Percentiles rank a stretch among this genome's conserved stretches.
Conservation (phyloP, 2,888 invertebrate species). For the Eupeodes latifasciatus region DNA sequence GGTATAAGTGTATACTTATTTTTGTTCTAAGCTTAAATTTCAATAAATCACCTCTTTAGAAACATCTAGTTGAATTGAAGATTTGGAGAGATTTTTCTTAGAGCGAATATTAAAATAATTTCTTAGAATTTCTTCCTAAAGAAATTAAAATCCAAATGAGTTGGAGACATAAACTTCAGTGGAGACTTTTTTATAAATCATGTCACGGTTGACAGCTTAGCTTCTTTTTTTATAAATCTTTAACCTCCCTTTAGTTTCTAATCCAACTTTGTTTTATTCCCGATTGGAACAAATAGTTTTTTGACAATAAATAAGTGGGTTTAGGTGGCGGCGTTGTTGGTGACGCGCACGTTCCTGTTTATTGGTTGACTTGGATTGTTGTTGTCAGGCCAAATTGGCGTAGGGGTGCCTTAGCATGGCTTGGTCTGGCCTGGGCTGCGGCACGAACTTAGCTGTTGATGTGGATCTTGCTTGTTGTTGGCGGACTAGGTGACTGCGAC, state of each 20-base stretch:
- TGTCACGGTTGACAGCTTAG: no score
- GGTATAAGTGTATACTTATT: no score
- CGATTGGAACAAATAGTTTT: slow-evolving; percentile 55
- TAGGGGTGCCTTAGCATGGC: slow-evolving; percentile 38
- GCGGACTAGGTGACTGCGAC: slow-evolving; percentile 47
- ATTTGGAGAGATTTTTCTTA: no score
- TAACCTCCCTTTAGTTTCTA: background rate
- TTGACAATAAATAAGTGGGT: slow-evolving; percentile 42
- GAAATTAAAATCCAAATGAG: no score
- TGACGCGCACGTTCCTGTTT: slow-evolving; percentile 50
- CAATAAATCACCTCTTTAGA: no score
- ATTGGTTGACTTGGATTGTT: slow-evolving; percentile 16
- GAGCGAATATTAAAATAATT: no score
- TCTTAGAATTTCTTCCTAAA: no score
- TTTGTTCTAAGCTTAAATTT: no score
- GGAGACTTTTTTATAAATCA: no score
- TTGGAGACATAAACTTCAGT: no score
- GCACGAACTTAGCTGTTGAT: slow-evolving; percentile 25
- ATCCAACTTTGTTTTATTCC: slow-evolving; percentile 4
- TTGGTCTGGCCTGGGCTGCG: background rate
- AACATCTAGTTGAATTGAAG: no score
- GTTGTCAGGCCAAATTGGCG: slow-evolving; percentile 30
- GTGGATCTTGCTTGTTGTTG: slow-evolving; percentile 9
- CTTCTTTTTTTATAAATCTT: background rate
- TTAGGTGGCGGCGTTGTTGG: background rate